Evolutionary conservation across 1,140 invertebrate species (phyloP), one percentile per base, ranked within the genome.

Genomic region (Procambarus clarkii): DNA sequence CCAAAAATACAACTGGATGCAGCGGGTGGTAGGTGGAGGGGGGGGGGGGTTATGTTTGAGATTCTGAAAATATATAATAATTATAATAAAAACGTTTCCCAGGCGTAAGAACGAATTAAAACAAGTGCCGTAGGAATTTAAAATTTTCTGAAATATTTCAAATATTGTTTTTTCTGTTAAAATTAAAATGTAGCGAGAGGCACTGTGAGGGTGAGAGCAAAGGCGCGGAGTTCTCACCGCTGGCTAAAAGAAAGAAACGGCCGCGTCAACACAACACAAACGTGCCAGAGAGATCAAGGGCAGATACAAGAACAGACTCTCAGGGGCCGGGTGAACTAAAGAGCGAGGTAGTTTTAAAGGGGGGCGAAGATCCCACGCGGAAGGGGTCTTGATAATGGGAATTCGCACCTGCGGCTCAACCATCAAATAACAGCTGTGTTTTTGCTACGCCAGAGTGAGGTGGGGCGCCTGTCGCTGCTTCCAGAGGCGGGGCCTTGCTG

Each of bases 1-100:
- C 69, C 69, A 74, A 74, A 74, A 74, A 74, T 74, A 74, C 69
- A 74, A 34, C 69, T 24, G 5, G n/a, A 34, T 74, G 69, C 69
- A 74, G 7, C 8, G 69, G 8, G 15, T 74, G 15, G n/a, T 34
- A 5, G 8, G n/a, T 18, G n/a, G 5, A 74, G 13, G 24, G 8
- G 69, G 34, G n/a, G 5, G 7, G 34, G 0, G 11, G 5, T 0
- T 54, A 54, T 54, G 50, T 54, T 54, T 1, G 50, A 8, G 50
- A 8, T 5, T 54, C 5, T 54, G 50, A 8, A 11, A 8, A 11
- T 54, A 11, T 54, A 54, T 11, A 54, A 5, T 54, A 54, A 54
- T 54, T 54, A 54, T 54, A 54, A 54, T 54, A 8, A 54, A 54
- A 54, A 54, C 50, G 50, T 34, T 34, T 34, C 34, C 50, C 5